Conservation (phyloP, 2,888 invertebrate genomes). For the Nowickia ferox region DNA sequence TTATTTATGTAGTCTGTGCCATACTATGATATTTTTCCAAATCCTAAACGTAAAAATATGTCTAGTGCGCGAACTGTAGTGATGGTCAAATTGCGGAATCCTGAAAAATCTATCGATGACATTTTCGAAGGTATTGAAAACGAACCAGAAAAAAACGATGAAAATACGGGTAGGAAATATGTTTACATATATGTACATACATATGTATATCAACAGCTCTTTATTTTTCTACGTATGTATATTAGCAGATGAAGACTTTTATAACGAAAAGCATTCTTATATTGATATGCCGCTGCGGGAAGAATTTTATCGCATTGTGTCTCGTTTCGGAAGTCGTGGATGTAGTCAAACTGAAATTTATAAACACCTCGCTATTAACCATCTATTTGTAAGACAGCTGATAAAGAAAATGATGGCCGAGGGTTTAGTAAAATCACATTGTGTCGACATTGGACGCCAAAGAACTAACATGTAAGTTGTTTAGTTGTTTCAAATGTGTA, state of each 20-base stretch:
- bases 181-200: not conserved
- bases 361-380: constrained; percentile 82
- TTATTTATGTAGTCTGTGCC: constrained; percentile 58
- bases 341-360: constrained; percentile 83
- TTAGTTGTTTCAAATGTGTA: constrained; percentile 20
- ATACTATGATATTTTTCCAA: constrained; percentile 65
- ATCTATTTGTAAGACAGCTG: constrained; percentile 83
- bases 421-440: constrained; percentile 83
- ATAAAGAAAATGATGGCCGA: constrained; percentile 82
- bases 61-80: constrained; percentile 83
- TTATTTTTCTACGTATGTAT: not conserved
- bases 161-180: constrained; percentile 72
- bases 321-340: constrained; percentile 84
- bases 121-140: constrained; percentile 84
- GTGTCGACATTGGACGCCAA: constrained; percentile 85
- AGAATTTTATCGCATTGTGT: constrained; percentile 84
- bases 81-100: constrained; percentile 85
- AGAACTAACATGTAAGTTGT: constrained; percentile 81
- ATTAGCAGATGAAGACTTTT: constrained; percentile 73
- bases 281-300: constrained; percentile 82
- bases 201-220: too few species aligned
- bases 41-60: constrained; percentile 19
- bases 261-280: constrained; percentile 75
- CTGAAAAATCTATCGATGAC: constrained; percentile 83
- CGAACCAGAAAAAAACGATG: constrained; percentile 83